These are phyloP conservation scores for Oxytorus armatus DNA, from an alignment of 2,888 invertebrate genomes.

Conservation along the genomic window DNA sequence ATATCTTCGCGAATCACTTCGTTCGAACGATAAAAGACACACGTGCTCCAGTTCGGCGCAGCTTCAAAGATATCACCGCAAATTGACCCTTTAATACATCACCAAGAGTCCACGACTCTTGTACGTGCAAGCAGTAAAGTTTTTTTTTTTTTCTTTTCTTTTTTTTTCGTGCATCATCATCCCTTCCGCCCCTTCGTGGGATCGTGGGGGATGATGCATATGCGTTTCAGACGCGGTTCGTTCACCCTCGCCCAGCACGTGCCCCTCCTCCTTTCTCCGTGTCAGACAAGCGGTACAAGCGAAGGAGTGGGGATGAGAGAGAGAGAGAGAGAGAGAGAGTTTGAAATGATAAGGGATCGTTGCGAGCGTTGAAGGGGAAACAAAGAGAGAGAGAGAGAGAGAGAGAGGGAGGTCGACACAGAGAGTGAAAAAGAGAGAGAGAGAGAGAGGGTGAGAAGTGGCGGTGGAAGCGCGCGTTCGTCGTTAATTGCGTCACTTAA, in stretches of 20 bases:
- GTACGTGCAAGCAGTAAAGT: too few species aligned
- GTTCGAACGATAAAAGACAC: too few species aligned
- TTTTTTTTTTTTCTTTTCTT: too few species aligned
- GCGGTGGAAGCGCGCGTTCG: conserved; percentile 43
- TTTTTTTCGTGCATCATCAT: not conserved
- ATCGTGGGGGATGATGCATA: conserved; percentile 43
- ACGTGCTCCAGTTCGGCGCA: too few species aligned
- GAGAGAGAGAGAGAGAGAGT: conserved; percentile 30
- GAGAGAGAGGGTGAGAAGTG: conserved; percentile 42
- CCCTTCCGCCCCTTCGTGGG: not conserved
- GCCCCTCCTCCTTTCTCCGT: conserved; percentile 34
- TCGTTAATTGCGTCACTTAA: conserved; percentile 67
- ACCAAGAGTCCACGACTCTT: too few species aligned
- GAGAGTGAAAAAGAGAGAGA: conserved; percentile 28
- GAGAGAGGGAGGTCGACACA: conserved; percentile 42
- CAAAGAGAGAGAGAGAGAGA: conserved; percentile 34
- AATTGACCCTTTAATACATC: too few species aligned
- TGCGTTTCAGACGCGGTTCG: conserved; percentile 62
- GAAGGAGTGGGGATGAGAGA: not conserved
- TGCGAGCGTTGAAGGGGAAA: conserved; percentile 62
- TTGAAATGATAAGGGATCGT: conserved; percentile 60
- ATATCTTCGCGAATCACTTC: too few species aligned
- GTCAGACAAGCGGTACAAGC: conserved; percentile 34
- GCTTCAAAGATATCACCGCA: too few species aligned
- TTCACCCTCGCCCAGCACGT: conserved; percentile 62